Base-by-base conservation (phyloP, 1,140 invertebrate genomes). In the Brachionus koreanus region DNA sequence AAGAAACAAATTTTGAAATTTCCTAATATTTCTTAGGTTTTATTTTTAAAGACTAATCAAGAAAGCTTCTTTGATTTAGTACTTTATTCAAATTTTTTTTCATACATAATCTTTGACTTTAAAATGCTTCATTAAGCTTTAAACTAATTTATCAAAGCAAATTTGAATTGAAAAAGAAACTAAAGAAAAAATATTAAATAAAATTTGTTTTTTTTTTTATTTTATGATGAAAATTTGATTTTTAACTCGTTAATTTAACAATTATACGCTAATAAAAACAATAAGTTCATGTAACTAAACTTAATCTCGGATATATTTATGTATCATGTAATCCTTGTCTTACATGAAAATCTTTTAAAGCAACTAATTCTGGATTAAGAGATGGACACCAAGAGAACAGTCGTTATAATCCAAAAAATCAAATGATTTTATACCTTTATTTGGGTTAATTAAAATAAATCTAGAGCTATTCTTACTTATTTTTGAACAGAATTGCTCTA, bases 371-470 rank as follows among this genome's bases (percentile, higher is more conserved):
- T 57, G 49, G 49, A 57, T 57, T 57, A 57, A 57, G 49, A 57
- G 49, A 57, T 57, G 49, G 49, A 57, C 49, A 57, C 49, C 49
- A 57, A 57, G 5, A 57, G 49, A 57, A 57, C 49, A 57, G 49
- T 57, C 49, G 49, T 19, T 23, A 19, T 57, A 57, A 57, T 57
- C 49, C 49, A 57, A 19, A 57, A 57, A 57, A 57, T 57, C 49
- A 57, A 57, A 57, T 57, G 49, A 57, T 57, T 57, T 57, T 57
- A 39, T 69, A 69, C 65, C 65, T 69, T 65, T 69, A 69, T 69
- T 69, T 69, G 65, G 65, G 65, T 69, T 69, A 69, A 69, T 69
- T 69, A 69, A 69, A 69, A 69, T 10, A 35, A 42, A 69, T 33
- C 25, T n/a, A 65, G 25, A 65, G 63, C 33, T 57, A 16, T n/a